These are phyloP conservation scores for Caenorhabditis sinica DNA, from an alignment of 2,888 invertebrate species.

Conservation along the genomic window DNA sequence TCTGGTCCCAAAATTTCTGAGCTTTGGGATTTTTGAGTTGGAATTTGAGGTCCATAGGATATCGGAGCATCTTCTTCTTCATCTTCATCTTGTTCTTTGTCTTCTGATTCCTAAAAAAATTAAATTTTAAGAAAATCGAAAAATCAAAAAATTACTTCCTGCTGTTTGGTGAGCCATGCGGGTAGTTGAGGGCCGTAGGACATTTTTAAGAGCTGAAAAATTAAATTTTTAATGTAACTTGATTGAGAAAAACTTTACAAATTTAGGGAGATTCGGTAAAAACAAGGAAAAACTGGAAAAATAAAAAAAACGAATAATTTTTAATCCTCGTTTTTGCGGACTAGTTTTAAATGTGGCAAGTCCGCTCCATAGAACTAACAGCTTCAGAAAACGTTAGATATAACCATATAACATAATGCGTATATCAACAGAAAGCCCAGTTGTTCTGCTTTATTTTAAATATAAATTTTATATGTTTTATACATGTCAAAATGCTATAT, in stretches of 20 bases:
- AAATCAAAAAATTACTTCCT: neutral
- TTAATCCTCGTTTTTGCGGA: neutral
- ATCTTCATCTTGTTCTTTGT: neutral
- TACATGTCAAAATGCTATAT: no score
- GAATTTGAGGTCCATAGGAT: conserved; percentile 41
- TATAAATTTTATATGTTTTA: neutral
- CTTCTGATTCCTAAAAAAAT: conserved; percentile 3
- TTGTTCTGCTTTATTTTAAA: neutral
- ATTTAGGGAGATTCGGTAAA: neutral
- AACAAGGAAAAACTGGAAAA: neutral
- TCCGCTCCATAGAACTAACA: conserved; percentile 11
- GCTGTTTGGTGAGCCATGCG: conserved; percentile 27
- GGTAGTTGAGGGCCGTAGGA: conserved; percentile 58
- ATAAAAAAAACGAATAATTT: neutral
- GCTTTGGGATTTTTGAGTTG: neutral
- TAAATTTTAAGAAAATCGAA: neutral
- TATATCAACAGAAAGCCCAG: neutral
- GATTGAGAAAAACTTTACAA: neutral
- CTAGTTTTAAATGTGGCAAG: neutral
- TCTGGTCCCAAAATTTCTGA: conserved; percentile 26
- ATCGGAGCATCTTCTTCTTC: conserved; percentile 12
- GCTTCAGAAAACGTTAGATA: neutral
- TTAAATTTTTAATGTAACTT: neutral
- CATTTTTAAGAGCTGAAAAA: conserved; percentile 42
- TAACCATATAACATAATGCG: neutral